Evolutionary conservation across 2,797 vertebrate species (phyloP).

Genomic region (Phrynocephalus guinanensis): DNA sequence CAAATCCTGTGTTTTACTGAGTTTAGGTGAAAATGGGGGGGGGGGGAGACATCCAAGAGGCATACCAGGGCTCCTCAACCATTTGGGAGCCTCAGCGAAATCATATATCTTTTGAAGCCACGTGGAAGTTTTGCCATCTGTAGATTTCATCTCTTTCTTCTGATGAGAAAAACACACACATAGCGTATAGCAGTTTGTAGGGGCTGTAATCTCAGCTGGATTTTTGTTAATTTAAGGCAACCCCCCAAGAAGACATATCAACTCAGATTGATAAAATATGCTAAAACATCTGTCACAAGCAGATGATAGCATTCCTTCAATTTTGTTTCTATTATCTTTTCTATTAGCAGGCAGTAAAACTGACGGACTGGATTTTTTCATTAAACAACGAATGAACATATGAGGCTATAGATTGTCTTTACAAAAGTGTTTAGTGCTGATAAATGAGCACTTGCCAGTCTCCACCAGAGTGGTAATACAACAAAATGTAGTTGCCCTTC

Average conservation of each 20-base stretch:
- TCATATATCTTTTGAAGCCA: neutral
- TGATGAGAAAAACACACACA: neutral
- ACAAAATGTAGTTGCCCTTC: conserved; percentile 14
- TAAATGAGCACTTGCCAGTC: conserved; percentile 41
- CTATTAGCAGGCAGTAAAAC: conserved; percentile 60
- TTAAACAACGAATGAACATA: conserved; percentile 50
- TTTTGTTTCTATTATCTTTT: conserved; percentile 65
- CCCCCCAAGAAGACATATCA: conserved; percentile 39
- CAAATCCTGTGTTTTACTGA: neutral
- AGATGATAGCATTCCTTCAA: conserved; percentile 29
- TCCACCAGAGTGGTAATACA: conserved; percentile 43
- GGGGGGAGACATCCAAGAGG: neutral
- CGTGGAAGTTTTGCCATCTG: neutral
- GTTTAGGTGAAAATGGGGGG: no score
- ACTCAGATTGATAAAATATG: conserved; percentile 51
- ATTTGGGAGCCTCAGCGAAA: neutral
- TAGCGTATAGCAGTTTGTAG: conserved; percentile 26
- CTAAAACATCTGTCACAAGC: conserved; percentile 50
- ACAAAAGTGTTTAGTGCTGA: conserved; percentile 41
- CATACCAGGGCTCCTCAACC: neutral
- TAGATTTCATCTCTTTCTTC: neutral
- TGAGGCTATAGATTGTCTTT: conserved; percentile 43
- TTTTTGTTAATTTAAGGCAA: conserved; percentile 58
- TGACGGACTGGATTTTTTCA: conserved; percentile 53
- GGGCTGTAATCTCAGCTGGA: conserved; percentile 47